Base-by-base conservation (phyloP, 2,797 vertebrate genomes). In the Brachymystax lenok region DNA sequence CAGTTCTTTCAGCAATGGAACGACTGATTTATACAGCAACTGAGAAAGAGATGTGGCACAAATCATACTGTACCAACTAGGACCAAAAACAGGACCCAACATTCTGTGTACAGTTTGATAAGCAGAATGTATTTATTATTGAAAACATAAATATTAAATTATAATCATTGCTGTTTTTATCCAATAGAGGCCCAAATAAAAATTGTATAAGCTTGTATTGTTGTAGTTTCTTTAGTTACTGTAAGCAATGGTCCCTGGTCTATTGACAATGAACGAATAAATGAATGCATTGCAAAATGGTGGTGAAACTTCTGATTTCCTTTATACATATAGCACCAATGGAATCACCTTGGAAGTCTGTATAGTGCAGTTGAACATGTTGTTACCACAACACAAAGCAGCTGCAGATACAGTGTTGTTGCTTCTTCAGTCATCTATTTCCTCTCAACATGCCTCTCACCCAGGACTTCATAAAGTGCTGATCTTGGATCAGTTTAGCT, bases 121-220 rank as follows among this genome's bases (percentile, higher is more conserved):
- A 88, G 83, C 87, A 92, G 88, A 91, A 91, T 90, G 88, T 85
- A 84, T 92, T 92, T 92, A 93, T 92, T 92, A 86, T 89, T 88
- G 81, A 91, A 91, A 92, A 90, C 91, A 92, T 93, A 92, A 92
- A 93, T 93, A 92, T 91, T 92, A 91, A 93, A 93, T 91, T 92
- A 91, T 87, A 85, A 87, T 89, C 84, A 84, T 83, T 86, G 78
- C 77, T 83, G 84, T 88, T 77, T 81, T 87, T 86, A 87, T 86
- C 84, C 80, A 89, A 86, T 61, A 79, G 79, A 87, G 84, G 76
- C 69, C 84, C 77, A 76, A 79, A 82, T 71, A 72, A 78, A 86
- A 73, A 69, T 64, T 0, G 0, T 1, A 77, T 83, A 85, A 79
- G 71, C 68, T 81, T 84, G 75, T 78, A 78, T 80, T 82, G 52